Base-by-base conservation (phyloP, 2,888 invertebrate species). In the Tipula lateralis region DNA sequence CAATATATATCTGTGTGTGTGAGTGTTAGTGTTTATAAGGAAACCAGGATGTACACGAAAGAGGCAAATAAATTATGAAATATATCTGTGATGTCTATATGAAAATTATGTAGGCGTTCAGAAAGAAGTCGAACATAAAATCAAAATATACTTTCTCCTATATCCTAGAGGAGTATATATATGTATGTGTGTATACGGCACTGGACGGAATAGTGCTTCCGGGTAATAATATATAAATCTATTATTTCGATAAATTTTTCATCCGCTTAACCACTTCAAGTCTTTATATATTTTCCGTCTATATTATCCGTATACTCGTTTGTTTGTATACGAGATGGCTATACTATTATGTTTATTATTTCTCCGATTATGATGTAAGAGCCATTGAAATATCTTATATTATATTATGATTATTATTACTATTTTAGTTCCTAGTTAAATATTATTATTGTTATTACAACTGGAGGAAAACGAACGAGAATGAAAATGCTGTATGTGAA, bases 231-330 rank as follows among this genome's bases (percentile, higher is more conserved):
- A 66, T n/a, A n/a, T 66, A 66, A 66, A 66, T 66, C 66, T 66
- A 24, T 66, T 66, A 66, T 66, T 66, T 24, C 24, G 66, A 66
- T 66, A 66, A 66, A 66, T 66, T 66, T 66, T 50, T 50, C 5
- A 50, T 24, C 66, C 66, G 66, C 66, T 66, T 66, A 66, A 66
- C 66, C 66, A 66, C 66, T 66, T 66, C 66, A 66, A 66, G 66
- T 12, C 24, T 24, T 66, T 44, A 9, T 19, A 9, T 66, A 9
- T 6, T 9, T 66, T 6, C 16, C 3, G 44, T 7, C 66, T 66
- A 9, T 44, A 13, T 13, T 6, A 36, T 36, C 4, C 9, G 9
- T 19, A 66, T 24, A 66, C n/a, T n/a, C 66, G 66, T 6, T 39
- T 12, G 39, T 66, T 2, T 66, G 24, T 50, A 24, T 24, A 66